A percentile compares a stretch with the other conserved stretches of the same genome.
These are phyloP conservation scores for Drosophila acutilabella DNA, from an alignment of 2,888 invertebrate genomes.

Conservation along the genomic window DNA sequence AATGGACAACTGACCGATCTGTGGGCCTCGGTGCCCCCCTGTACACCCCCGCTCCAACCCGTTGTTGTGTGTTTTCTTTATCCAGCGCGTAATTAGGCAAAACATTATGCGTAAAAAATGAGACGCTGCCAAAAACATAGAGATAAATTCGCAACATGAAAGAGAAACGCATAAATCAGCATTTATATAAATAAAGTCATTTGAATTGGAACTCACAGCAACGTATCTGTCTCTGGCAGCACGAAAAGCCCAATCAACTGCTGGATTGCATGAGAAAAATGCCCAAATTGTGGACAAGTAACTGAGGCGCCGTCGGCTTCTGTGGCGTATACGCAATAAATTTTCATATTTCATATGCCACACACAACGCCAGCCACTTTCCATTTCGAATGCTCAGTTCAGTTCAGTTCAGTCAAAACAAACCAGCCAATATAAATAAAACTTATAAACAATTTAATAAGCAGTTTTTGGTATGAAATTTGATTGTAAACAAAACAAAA, in stretches of 20 bases:
- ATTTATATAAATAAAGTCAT: conserved; percentile 77
- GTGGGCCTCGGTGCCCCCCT: conserved; percentile 29
- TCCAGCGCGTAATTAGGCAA: conserved; percentile 74
- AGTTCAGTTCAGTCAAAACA: not conserved
- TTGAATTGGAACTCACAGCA: conserved; percentile 58
- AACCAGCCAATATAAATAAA: conserved; percentile 22
- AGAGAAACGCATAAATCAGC: conserved; percentile 72
- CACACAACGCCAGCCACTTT: conserved; percentile 20
- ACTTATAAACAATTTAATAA: conserved; percentile 63
- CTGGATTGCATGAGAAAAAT: conserved; percentile 58
- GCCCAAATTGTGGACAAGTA: conserved; percentile 30
- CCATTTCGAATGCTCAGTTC: conserved; percentile 44
- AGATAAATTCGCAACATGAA: conserved; percentile 72
- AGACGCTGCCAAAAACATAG: conserved; percentile 49
- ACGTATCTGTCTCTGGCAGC: conserved; percentile 22
- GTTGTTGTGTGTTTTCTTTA: conserved; percentile 38
- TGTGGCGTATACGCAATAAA: conserved; percentile 77
- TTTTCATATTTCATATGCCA: conserved; percentile 74
- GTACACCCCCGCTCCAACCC: not conserved
- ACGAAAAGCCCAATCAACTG: conserved; percentile 65
- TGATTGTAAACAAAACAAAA: conserved; percentile 65
- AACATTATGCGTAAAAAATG: conserved; percentile 58
- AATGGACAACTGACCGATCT: conserved; percentile 59
- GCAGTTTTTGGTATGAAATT: conserved; percentile 49
- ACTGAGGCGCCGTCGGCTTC: conserved; percentile 37